Evolutionary conservation across 1,140 invertebrate genomes (phyloP).

Genomic region (Streblospio benedicti): DNA sequence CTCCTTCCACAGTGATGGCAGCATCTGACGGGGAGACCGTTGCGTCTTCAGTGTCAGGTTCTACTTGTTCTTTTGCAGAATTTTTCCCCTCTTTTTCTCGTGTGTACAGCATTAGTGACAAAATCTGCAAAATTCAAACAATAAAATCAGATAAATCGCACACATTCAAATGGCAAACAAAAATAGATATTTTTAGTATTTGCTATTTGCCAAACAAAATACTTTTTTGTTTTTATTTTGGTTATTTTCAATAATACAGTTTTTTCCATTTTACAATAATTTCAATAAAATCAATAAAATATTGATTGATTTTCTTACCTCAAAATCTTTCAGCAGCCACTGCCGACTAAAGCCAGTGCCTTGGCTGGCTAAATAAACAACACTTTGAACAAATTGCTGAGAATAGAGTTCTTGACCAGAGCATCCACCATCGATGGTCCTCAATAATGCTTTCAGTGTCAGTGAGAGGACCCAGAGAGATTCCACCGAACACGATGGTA

Average conservation of each 20-base stretch:
- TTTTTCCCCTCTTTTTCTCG: background rate
- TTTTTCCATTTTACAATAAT: too few relatives aligned
- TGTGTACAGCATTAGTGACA: conserved; percentile 42
- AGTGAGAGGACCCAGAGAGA: conserved; percentile 40
- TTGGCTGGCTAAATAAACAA: conserved; percentile 39
- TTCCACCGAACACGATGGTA: conserved; percentile 26
- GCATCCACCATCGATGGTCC: conserved; percentile 15
- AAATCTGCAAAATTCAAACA: conserved; percentile 25
- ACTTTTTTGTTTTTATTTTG: too few relatives aligned
- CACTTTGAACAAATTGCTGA: conserved; percentile 35
- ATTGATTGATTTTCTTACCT: too few relatives aligned
- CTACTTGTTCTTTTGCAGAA: background rate
- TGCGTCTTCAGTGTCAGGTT: background rate
- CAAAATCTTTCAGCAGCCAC: conserved; percentile 42
- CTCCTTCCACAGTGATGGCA: too few relatives aligned
- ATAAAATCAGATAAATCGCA: background rate
- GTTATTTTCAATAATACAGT: too few relatives aligned
- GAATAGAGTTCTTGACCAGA: conserved; percentile 27
- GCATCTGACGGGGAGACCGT: too few relatives aligned
- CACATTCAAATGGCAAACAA: background rate
- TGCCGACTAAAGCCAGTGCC: conserved; percentile 42
- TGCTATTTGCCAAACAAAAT: too few relatives aligned
- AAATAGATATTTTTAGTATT: background rate
- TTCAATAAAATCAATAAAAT: background rate
- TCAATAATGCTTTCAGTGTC: conserved; percentile 36